Conservation (phyloP, 2,797 vertebrate species). For the Octomys mimax region DNA sequence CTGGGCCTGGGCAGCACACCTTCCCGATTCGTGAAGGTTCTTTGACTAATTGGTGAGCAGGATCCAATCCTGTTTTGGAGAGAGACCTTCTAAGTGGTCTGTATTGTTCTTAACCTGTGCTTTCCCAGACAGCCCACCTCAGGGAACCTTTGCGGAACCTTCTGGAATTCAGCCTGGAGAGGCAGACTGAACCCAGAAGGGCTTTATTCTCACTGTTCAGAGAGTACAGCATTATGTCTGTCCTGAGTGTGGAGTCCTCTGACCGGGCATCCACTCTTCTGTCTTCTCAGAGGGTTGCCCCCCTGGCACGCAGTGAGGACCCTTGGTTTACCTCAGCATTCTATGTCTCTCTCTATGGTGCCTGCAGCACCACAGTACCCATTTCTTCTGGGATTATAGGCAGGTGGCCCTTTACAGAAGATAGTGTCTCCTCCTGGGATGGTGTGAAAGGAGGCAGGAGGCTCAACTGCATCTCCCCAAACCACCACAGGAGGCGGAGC, state of each 20-base stretch:
- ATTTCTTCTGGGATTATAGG: background rate
- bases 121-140: background rate
- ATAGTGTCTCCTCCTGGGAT: background rate
- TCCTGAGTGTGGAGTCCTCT: background rate
- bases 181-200: background rate
- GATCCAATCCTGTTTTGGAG: background rate
- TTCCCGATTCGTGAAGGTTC: background rate
- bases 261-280: background rate
- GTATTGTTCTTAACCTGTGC: background rate
- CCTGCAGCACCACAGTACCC: background rate
- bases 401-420: background rate
- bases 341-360: accelerated
- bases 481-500: background rate
- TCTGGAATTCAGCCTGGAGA: background rate
- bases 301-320: background rate
- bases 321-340: background rate
- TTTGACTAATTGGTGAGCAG: background rate
- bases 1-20: background rate
- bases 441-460: background rate
- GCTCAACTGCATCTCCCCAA: background rate
- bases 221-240: background rate
- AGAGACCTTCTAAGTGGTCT: background rate
- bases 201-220: background rate
- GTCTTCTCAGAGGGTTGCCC: background rate
- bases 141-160: background rate